phyloP scores from a whole-genome alignment of 2,888 invertebrate genomes.

The Hypomecis punctinalis region DNA sequence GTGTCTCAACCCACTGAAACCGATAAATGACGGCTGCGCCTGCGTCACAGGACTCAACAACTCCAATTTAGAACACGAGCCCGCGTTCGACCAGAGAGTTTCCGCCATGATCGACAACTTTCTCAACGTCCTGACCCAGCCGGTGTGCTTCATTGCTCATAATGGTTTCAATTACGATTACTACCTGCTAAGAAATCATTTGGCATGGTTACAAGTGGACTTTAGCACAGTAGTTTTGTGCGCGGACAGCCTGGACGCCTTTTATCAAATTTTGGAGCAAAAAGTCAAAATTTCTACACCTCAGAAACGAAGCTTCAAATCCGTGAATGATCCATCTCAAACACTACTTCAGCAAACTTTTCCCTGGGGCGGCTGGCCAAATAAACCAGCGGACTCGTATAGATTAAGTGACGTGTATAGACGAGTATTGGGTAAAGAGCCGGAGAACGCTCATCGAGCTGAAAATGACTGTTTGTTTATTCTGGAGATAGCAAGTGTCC shows the following conservation, averaged over 20 bases:
- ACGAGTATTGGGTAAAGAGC: conserved; percentile 74
- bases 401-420: conserved; percentile 84
- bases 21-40: conserved; percentile 73
- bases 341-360: conserved; percentile 29
- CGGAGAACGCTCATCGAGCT: conserved; percentile 85
- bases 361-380: conserved; percentile 52
- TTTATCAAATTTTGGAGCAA: conserved; percentile 72
- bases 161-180: conserved; percentile 92
- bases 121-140: conserved; percentile 86
- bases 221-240: conserved; percentile 85
- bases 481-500: conserved; percentile 83
- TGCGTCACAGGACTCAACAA: conserved; percentile 87
- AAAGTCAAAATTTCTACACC: background rate
- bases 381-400: conserved; percentile 67
- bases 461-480: conserved; percentile 88
- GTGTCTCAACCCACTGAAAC: conserved; percentile 87
- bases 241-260: conserved; percentile 75
- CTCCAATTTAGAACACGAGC: conserved; percentile 86
- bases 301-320: no score
- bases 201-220: conserved; percentile 60
- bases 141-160: conserved; percentile 92
- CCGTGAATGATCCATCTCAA: no score
- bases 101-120: conserved; percentile 86
- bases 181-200: conserved; percentile 88
- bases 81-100: conserved; percentile 84